Base-by-base conservation (phyloP, 30 jellyfish, hydroid and myxozoan genomes). In the Hydractinia symbiolongicarpus region DNA sequence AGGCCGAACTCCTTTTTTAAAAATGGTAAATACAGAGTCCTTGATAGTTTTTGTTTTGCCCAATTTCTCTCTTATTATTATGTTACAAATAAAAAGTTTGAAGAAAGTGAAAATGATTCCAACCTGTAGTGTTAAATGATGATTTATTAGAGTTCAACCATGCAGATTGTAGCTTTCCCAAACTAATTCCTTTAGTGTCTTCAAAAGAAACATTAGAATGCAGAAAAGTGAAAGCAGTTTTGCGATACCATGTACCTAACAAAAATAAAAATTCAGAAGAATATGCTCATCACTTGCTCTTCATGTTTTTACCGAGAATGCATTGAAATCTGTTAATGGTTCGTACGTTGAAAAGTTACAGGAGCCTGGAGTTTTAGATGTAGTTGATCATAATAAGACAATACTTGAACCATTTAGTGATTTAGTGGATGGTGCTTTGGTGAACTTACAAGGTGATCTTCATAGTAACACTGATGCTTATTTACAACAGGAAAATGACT, bases 201-300 rank as follows among this genome's bases (percentile, higher is more conserved):
- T 75, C 83, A 20, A 75, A 49, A 64, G 74, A 75, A 75, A 75
- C 16, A 16, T 56, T 75, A 13, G 7, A 75, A 75, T 75, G 83
- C 15, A 54, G 83, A 16, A 75, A 75, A 20, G 83, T 75, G 4
- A 20, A 75, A 75, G 73, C 83, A 11, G 83, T 75, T 53, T 75
- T 75, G 83, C 73, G 83, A 6, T 75, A 75, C 50, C 73, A 75
- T 53, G 73, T 53, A 50, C 83, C 78, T 40, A 75, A 75, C 8
- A 9, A 7, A 16, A 20, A 75, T 20, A 76, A 76, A 55, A 50
- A 76, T 55, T 77, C 84, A 10, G 78, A 76, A 58, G 74, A 64
- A 64, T 64, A 7, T 7, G 84, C 77, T 9, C 84, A 76, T 76
- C 84, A 76, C 73, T 55, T 76, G 52, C 19, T 76, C 20, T 76